Evolutionary conservation across 2,113 vertebrate genomes (phyloP), one percentile per base, ranked within the genome.

Genomic region (Gambusia affinis): DNA sequence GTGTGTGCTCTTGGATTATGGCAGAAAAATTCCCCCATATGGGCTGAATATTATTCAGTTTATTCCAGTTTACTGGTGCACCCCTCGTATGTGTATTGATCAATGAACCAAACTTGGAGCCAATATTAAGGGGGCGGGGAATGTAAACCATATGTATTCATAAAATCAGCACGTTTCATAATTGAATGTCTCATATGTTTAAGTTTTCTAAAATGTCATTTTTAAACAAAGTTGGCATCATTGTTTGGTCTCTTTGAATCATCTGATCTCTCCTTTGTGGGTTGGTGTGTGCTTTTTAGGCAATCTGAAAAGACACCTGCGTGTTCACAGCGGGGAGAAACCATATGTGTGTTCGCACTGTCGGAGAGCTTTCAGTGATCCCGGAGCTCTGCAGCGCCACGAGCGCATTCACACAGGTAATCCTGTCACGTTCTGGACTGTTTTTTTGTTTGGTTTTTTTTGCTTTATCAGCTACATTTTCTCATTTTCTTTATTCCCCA

Each of bases 271-370:
- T 76, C 12, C 54, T 39, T 44, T 66, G 10, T 66, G 19, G 64
- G 6, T 11, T 61, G 42, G 8, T 70, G 8, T 71, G 0, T 81
- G 73, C 27, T 28, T 68, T 83, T 0, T 85, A 99, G 98, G 98
- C 33, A 99, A 99, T 93, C 93, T 99, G 68, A 99, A 99, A 89
- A 94, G 98, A 64, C 98, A 99, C 85, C 93, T 98, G 66, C 96
- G 97, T 17, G 98, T 98, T 78, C 98, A 99, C 94, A 99, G 97
- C 0, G 98, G 98, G 3, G 98, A 99, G 93, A 99, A 99, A 75
- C 97, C 97, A 0, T 98, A 98, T 0, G 88, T 97, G 69, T 99
- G 97, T 0, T 88, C 96, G 65, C 96, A 98, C 93, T 99, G 97
- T 88, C 95, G 98, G 93, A 95, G 97, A 79, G 97, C 97, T 4